phyloP scores from a whole-genome alignment of 2,888 invertebrate genomes.

The Crepidodera aurea region DNA sequence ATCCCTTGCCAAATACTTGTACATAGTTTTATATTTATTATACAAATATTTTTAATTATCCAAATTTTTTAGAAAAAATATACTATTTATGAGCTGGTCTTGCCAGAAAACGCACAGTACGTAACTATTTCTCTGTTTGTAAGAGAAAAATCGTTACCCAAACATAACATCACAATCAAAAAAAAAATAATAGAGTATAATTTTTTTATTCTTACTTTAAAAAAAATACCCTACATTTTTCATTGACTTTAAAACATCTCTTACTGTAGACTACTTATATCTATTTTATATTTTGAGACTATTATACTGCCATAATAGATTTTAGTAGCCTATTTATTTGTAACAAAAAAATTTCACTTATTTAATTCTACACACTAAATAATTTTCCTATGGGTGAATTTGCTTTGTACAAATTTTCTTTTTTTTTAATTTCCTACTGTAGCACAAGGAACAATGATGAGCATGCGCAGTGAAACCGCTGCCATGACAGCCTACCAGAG shows the following conservation, averaged over 20 bases:
- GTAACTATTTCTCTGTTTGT: slow-evolving; percentile 16
- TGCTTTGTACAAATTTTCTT: no score
- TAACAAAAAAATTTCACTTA: background rate
- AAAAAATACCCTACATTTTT: background rate
- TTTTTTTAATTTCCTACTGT: no score
- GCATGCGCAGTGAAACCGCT: no score
- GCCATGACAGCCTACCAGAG: no score
- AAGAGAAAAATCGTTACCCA: slow-evolving; percentile 20
- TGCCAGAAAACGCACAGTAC: slow-evolving; percentile 20
- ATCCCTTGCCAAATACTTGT: slow-evolving; percentile 16
- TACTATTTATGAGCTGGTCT: slow-evolving; percentile 31
- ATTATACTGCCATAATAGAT: slow-evolving; percentile 23
- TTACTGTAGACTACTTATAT: background rate
- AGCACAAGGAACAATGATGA: no score
- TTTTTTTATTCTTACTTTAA: background rate
- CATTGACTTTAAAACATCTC: background rate
- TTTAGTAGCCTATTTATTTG: slow-evolving; percentile 10
- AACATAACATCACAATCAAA: slow-evolving; percentile 21
- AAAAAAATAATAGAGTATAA: slow-evolving; percentile 13
- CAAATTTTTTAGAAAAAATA: slow-evolving; percentile 9
- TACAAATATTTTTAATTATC: slow-evolving; percentile 26
- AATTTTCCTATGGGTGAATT: background rate
- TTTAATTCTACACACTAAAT: slow-evolving; percentile 5
- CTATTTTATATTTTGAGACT: slow-evolving; percentile 9
- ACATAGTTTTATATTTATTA: slow-evolving; percentile 31